These are phyloP conservation scores for Hybognathus amarus DNA, from an alignment of 2,797 vertebrate genomes.

Conservation along the genomic window DNA sequence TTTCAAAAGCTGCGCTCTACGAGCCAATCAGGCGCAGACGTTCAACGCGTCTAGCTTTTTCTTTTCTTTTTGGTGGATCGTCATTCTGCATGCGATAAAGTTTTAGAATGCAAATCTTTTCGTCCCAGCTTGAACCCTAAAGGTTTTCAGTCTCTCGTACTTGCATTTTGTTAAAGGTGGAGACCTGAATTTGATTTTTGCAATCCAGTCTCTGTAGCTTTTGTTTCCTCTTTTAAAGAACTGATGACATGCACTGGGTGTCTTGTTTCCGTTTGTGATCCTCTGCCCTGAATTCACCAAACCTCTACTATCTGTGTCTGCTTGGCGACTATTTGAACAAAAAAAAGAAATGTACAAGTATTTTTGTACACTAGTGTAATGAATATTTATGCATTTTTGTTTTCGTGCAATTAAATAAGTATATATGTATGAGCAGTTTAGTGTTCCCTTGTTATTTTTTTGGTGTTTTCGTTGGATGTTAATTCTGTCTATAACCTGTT, in stretches of 20 bases:
- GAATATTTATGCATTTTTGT: slow-evolving; percentile 63
- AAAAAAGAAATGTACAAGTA: slow-evolving; percentile 62
- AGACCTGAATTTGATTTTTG: slow-evolving; percentile 30
- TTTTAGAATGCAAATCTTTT: slow-evolving; percentile 51
- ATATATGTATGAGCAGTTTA: slow-evolving; percentile 63
- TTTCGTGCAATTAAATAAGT: slow-evolving; percentile 66
- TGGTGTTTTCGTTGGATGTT: slow-evolving; percentile 47
- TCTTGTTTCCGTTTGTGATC: slow-evolving; percentile 46
- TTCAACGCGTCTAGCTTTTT: slow-evolving; percentile 47
- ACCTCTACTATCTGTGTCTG: slow-evolving; percentile 57
- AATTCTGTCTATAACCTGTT: slow-evolving; percentile 56
- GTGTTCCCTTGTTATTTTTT: slow-evolving; percentile 55
- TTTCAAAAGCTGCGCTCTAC: slow-evolving; percentile 52
- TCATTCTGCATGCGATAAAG: slow-evolving; percentile 63
- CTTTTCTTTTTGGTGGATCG: not conserved
- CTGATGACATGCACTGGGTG: slow-evolving; percentile 64
- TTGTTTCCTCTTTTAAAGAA: slow-evolving; percentile 48
- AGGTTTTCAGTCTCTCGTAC: slow-evolving; percentile 35
- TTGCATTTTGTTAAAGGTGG: slow-evolving; percentile 53
- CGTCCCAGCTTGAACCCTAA: slow-evolving; percentile 35
- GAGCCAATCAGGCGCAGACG: slow-evolving; percentile 46
- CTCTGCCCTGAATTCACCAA: slow-evolving; percentile 51
- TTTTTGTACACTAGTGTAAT: slow-evolving; percentile 67
- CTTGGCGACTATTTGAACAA: slow-evolving; percentile 66
- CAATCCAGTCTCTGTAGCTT: slow-evolving; percentile 16